These are phyloP conservation scores for Drepanosiphum platanoidis DNA, from an alignment of 2,888 invertebrate genomes.

Conservation along the genomic window DNA sequence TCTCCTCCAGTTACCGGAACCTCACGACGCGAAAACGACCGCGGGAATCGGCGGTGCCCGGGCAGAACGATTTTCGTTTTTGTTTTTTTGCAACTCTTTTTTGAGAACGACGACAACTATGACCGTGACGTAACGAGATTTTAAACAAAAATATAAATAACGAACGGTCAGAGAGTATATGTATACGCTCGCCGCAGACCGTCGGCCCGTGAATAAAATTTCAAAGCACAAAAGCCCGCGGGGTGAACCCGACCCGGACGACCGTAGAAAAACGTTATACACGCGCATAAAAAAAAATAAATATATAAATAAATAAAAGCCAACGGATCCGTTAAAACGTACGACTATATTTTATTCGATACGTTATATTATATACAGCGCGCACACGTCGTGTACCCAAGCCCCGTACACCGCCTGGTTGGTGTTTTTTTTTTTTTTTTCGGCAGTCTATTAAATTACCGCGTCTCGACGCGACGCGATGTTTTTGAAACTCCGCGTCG, in stretches of 20 bases:
- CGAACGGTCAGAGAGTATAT: not conserved
- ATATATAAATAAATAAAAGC: not conserved
- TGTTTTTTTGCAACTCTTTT: too few species aligned
- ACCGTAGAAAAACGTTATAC: not conserved
- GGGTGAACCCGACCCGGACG: not conserved
- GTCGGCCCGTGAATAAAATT: not conserved
- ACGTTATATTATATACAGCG: not conserved
- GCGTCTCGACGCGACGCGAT: not conserved
- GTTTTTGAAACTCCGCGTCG: not conserved
- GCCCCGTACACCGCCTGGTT: too few species aligned
- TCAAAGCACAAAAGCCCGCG: not conserved
- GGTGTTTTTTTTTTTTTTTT: not conserved
- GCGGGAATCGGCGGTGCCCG: too few species aligned
- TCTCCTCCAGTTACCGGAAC: too few species aligned
- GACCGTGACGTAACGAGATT: too few species aligned
- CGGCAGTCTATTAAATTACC: conserved; percentile 7
- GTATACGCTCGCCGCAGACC: too few species aligned
- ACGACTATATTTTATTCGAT: not conserved
- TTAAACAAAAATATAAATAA: too few species aligned
- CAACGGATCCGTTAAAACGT: not conserved
- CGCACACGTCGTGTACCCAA: too few species aligned
- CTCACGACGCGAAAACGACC: too few species aligned
- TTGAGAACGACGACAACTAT: too few species aligned
- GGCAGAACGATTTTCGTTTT: too few species aligned
- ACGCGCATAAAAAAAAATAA: not conserved